A percentile compares a stretch with the other conserved stretches of the same genome.
Conservation (phyloP, 2,113 vertebrate genomes). For the Mungos mungo region DNA sequence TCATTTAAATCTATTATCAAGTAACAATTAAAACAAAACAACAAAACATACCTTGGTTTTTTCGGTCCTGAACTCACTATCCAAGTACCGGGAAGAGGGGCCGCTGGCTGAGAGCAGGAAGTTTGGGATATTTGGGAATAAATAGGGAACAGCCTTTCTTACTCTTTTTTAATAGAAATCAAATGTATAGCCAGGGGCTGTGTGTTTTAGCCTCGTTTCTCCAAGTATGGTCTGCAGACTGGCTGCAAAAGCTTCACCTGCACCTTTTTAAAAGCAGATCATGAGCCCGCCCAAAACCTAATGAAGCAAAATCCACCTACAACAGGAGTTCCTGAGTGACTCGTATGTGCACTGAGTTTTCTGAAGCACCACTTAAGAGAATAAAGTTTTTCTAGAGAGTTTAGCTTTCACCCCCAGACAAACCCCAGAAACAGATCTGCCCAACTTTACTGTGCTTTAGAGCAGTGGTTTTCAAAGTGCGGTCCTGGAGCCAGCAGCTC, state of each 20-base stretch:
- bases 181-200: no score
- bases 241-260: background rate
- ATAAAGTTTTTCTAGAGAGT: background rate
- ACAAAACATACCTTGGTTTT: background rate
- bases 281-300: background rate
- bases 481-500: background rate
- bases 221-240: background rate
- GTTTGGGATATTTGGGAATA: background rate
- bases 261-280: background rate
- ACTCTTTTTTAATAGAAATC: background rate
- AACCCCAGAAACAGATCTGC: background rate
- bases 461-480: background rate
- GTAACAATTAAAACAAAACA: background rate
- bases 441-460: background rate
- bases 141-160: background rate
- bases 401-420: background rate
- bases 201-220: background rate
- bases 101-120: background rate
- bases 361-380: background rate
- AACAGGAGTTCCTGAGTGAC: background rate
- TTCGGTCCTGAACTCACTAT: background rate
- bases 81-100: background rate
- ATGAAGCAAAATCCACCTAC: background rate
- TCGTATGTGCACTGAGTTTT: fast-evolving
- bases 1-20: background rate